A percentile compares a stretch with the other conserved stretches of the same genome.
Conservation (phyloP, 1,140 invertebrate species). For the Rhopalosiphum padi region DNA sequence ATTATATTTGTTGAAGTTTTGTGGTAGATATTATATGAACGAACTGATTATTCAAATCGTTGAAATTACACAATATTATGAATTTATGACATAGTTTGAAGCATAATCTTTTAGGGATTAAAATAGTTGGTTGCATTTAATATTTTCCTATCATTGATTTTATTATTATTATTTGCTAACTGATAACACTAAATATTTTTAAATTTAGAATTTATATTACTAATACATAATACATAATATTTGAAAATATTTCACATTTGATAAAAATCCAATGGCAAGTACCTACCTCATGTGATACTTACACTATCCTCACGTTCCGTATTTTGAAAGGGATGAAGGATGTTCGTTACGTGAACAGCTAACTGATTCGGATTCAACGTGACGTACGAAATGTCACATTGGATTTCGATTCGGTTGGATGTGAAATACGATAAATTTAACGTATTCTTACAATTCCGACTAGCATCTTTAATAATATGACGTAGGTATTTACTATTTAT, state of each 20-base stretch:
- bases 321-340: background rate
- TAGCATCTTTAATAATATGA: background rate
- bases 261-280: background rate
- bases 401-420: background rate
- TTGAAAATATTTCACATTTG: background rate
- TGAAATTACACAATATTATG: background rate
- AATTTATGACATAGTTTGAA: background rate
- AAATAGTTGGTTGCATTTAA: background rate
- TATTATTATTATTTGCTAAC: background rate
- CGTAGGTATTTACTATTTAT: background rate
- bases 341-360: background rate
- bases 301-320: background rate
- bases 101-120: background rate
- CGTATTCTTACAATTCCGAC: background rate
- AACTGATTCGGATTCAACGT: constrained; percentile 12
- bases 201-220: background rate
- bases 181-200: background rate
- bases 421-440: constrained; percentile 27
- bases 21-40: no score
- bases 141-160: background rate
- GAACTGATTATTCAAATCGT: background rate
- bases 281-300: background rate
- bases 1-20: no score
- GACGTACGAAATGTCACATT: constrained; percentile 21
- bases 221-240: background rate